Conservation (phyloP, 2,113 vertebrate species). For the Callipepla squamata region DNA sequence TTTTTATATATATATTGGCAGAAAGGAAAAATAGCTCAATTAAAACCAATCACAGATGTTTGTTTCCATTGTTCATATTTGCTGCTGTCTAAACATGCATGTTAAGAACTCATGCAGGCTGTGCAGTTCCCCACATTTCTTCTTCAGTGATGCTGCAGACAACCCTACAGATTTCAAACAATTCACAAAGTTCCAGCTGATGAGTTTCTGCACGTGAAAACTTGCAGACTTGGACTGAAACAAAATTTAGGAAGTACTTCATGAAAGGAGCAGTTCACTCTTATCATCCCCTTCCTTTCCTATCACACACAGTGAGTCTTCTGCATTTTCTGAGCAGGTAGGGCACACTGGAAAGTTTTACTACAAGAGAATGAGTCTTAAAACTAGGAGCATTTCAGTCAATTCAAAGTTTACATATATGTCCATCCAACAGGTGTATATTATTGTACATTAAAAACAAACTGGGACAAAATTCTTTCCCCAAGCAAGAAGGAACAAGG, state of each 20-base stretch:
- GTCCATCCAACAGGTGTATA: neutral
- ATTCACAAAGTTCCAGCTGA: neutral
- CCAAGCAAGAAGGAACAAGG: neutral
- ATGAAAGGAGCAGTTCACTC: neutral
- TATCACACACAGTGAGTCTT: neutral
- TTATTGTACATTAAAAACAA: neutral
- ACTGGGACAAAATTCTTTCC: neutral
- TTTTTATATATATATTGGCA: neutral
- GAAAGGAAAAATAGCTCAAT: neutral
- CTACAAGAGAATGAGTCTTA: neutral
- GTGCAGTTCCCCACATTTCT: fast-evolving
- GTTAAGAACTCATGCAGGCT: neutral
- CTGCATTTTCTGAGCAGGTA: neutral
- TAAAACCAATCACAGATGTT: neutral
- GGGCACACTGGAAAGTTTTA: neutral
- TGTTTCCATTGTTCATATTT: neutral
- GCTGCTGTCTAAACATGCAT: neutral
- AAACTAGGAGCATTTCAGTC: neutral
- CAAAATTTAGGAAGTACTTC: neutral
- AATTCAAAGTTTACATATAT: neutral
- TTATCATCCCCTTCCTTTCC: neutral
- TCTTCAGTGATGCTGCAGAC: neutral
- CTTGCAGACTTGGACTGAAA: neutral
- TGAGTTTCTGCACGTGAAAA: neutral
- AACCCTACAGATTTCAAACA: neutral